Evolutionary conservation across 2,888 invertebrate species (phyloP).

Genomic region (Caradrina clavipalpis): DNA sequence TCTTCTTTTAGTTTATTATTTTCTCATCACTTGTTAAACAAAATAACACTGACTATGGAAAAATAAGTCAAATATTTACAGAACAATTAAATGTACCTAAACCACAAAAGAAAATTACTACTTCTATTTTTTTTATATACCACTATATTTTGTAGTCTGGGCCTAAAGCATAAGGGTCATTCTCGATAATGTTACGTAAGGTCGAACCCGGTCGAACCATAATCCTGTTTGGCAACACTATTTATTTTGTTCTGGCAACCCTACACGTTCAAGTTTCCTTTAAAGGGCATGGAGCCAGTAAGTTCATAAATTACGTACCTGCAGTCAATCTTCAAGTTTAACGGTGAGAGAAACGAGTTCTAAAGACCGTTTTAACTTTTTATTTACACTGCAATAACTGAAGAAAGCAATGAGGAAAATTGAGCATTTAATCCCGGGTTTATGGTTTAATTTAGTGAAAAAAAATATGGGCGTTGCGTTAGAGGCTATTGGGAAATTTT

Average conservation of each 20-base stretch:
- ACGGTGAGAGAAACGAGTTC: conserved; percentile 38
- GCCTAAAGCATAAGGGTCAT: background rate
- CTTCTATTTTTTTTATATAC: too few species aligned
- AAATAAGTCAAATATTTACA: background rate
- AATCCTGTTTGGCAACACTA: background rate
- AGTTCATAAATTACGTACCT: conserved; percentile 13
- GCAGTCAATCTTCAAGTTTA: conserved; percentile 24
- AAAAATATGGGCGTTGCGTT: too few species aligned
- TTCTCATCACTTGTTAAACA: too few species aligned
- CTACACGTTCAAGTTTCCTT: conserved; percentile 17
- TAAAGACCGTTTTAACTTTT: background rate
- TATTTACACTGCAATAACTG: conserved; percentile 3
- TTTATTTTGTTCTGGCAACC: conserved; percentile 11
- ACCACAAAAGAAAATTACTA: too few species aligned
- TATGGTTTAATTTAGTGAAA: background rate
- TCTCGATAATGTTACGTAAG: background rate
- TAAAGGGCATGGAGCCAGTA: background rate
- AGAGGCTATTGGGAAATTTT: too few species aligned
- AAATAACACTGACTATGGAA: too few species aligned
- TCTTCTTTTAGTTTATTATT: background rate
- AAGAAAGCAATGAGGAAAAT: conserved; percentile 46
- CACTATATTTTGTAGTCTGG: too few species aligned
- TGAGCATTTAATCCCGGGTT: background rate
- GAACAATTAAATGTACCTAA: background rate
- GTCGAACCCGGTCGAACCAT: background rate